A percentile compares a stretch with the other conserved stretches of the same genome.
phyloP scores from a whole-genome alignment of 2,113 vertebrate species.

The Acrocephalus arundinaceus region DNA sequence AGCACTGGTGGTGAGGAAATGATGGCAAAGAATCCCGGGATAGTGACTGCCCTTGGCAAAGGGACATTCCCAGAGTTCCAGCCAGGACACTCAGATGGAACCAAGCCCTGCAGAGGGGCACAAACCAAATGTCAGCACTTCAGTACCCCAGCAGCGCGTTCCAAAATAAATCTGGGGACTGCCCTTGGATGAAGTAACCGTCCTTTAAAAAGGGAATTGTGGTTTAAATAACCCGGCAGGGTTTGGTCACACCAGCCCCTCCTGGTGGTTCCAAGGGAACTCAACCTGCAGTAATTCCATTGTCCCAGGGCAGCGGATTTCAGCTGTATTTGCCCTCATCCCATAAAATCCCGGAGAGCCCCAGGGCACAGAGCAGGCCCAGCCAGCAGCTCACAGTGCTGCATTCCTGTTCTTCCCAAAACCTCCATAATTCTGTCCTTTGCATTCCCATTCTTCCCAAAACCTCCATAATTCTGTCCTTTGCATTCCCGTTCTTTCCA shows the following conservation, averaged over 20 bases:
- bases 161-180: too few relatives aligned
- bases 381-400: not conserved
- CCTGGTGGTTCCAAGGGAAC: too few relatives aligned
- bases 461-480: too few relatives aligned
- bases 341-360: not conserved
- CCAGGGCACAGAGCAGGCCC: not conserved
- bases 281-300: too few relatives aligned
- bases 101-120: not conserved
- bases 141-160: not conserved
- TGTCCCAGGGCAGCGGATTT: not conserved
- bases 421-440: too few relatives aligned
- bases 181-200: not conserved
- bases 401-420: too few relatives aligned
- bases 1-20: not conserved
- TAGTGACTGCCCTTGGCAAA: fast-evolving
- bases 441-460: too few relatives aligned
- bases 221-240: not conserved
- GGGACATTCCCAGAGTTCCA: not conserved
- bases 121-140: too few relatives aligned
- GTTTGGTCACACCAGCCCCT: not conserved
- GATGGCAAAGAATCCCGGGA: not conserved
- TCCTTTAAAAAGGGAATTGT: not conserved
- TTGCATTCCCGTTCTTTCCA: too few relatives aligned
- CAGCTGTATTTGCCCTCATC: not conserved
- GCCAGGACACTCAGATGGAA: not conserved